phyloP scores from a whole-genome alignment of 2,113 vertebrate genomes.

The Bagarius yarrelli region DNA sequence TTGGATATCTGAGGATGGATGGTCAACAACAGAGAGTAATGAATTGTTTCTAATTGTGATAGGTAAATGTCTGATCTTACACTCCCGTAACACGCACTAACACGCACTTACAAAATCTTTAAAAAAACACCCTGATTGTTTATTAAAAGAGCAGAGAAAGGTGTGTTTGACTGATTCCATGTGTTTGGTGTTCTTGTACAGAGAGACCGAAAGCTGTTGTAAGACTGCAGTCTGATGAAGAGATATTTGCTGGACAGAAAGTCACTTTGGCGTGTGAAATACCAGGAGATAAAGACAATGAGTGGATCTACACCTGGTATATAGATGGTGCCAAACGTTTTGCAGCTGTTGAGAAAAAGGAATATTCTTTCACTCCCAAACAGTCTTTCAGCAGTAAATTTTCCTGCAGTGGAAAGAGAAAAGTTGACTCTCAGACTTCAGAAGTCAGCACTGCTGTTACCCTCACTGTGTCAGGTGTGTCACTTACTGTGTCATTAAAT shows the following conservation, averaged over 20 bases:
- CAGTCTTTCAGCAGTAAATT: background rate
- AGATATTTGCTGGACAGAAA: constrained; percentile 39
- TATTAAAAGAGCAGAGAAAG: background rate
- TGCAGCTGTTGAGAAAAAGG: background rate
- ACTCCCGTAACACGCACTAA: background rate
- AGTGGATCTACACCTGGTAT: constrained; percentile 38
- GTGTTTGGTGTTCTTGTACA: constrained; percentile 23
- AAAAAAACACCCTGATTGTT: background rate
- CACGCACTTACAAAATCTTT: background rate
- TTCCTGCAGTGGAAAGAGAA: constrained; percentile 12
- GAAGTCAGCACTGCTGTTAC: constrained; percentile 16
- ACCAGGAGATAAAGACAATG: constrained; percentile 14
- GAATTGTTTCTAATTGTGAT: constrained; percentile 19
- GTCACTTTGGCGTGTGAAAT: constrained; percentile 39
- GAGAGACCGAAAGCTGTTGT: constrained; percentile 29
- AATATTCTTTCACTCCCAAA: background rate
- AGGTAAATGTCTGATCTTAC: constrained; percentile 11
- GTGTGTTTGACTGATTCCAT: background rate
- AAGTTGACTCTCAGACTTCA: constrained; percentile 19
- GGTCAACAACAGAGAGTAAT: background rate
- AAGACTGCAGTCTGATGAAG: constrained; percentile 14
- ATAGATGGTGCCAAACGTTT: background rate
- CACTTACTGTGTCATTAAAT: background rate
- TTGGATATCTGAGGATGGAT: background rate
- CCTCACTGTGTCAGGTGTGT: constrained; percentile 39